Base-by-base conservation (phyloP, 2,888 invertebrate genomes). In the Noctuana brunneofusca region DNA sequence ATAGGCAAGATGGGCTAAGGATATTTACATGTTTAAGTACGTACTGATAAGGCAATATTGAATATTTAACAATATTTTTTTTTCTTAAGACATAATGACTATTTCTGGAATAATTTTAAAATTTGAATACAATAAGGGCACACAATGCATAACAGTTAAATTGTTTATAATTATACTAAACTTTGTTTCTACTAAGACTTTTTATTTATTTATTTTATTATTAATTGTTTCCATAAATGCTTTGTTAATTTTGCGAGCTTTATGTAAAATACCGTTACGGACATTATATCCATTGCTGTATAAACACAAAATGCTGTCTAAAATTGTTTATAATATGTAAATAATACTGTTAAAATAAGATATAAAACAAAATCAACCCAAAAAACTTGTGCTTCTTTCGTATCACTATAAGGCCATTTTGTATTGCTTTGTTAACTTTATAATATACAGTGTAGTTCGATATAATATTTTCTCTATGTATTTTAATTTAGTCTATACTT, bases 351-450 rank as follows among this genome's bases (percentile, higher is more conserved):
- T 69, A 69, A 63, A 53, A 43, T 53, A 14, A 54, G n/a, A 53
- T 57, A 57, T 22, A 70, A 74, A 73, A 69, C 24, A 70, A 74
- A 74, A 69, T 67, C 64, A 67, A 70, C 64, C 71, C 67, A 67
- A 72, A 71, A 68, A 69, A 72, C 75, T 74, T 80, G 75, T 80
- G 77, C 73, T 75, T 74, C 27, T n/a, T 38, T 55, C 70, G 67
- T 68, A 54, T 72, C 60, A 68, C 70, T 77, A 79, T 83, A 87
- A 88, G 87, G 87, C 87, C 85, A 72, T 85, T 74, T 64, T 46
- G 71, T 86, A 87, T 87, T 87, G 87, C 86, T 88, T 83, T 70
- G 67, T 74, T 22, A 1, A n/a, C n/a, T n/a, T n/a, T n/a, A n/a
- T n/a, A 24, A 65, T 71, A 71, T 73, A 46, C 20, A 32, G 48